Percentiles rank a stretch among this genome's conserved stretches.
phyloP scores from a whole-genome alignment of 2,888 invertebrate species.

The Pyrgus malvae region DNA sequence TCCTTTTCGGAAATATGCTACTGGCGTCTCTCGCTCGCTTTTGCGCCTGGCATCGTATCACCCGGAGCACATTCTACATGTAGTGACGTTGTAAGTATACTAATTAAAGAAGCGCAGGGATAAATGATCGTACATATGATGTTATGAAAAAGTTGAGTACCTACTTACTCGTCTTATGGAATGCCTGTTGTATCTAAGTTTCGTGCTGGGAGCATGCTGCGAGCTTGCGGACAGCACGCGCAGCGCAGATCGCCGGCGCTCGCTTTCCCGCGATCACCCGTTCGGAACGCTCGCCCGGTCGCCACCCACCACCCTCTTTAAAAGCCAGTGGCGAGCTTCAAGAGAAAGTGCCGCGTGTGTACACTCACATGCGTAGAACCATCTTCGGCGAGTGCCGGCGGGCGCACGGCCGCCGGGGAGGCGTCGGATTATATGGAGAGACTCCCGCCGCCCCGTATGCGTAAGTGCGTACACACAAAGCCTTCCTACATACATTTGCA shows the following conservation, averaged over 20 bases:
- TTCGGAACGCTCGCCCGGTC: constrained; percentile 57
- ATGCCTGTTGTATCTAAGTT: too few species aligned
- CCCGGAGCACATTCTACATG: too few species aligned
- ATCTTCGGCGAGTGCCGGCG: constrained; percentile 67
- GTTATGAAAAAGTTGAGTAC: background rate
- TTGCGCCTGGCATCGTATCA: too few species aligned
- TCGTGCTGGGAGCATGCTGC: constrained; percentile 8
- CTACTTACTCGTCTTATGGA: too few species aligned
- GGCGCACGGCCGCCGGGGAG: constrained; percentile 57
- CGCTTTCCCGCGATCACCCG: constrained; percentile 81
- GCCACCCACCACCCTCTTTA: constrained; percentile 74
- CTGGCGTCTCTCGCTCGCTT: background rate
- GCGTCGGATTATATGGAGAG: constrained; percentile 73
- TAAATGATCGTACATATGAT: too few species aligned
- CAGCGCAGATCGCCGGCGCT: constrained; percentile 28
- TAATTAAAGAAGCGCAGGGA: too few species aligned
- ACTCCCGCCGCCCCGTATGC: constrained; percentile 70
- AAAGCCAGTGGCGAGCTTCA: constrained; percentile 83
- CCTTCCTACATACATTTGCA: constrained; percentile 76
- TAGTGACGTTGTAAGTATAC: too few species aligned
- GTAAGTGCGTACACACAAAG: constrained; percentile 80
- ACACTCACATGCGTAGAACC: constrained; percentile 78
- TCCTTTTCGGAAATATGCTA: constrained; percentile 9
- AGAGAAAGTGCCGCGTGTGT: constrained; percentile 83
- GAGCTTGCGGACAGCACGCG: constrained; percentile 10